Percentiles rank a stretch among this genome's conserved stretches.
Conservation (phyloP, 2,797 vertebrate genomes). For the Peromyscus eremicus region DNA sequence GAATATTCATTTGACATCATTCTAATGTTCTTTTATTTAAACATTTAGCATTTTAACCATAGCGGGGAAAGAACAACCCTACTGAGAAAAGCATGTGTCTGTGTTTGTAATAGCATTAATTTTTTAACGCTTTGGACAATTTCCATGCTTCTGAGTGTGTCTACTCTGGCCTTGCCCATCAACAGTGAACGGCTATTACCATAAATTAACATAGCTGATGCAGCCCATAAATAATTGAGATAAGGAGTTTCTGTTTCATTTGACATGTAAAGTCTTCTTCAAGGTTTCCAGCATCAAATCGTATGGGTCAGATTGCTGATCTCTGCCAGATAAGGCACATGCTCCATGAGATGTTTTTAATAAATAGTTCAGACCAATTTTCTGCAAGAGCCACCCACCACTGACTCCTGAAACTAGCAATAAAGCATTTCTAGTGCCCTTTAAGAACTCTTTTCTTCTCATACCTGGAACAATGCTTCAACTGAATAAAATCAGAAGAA, state of each 20-base stretch:
- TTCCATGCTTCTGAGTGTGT: conserved; percentile 16
- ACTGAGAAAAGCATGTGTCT: conserved; percentile 54
- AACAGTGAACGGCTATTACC: conserved; percentile 35
- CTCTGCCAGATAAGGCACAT: not conserved
- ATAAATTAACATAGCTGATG: conserved; percentile 52
- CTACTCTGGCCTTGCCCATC: not conserved
- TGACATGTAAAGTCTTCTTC: conserved; percentile 31
- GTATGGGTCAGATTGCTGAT: not conserved
- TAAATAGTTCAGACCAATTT: conserved; percentile 42
- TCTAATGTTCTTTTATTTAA: conserved; percentile 60
- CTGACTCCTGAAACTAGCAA: conserved; percentile 14
- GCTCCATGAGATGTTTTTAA: conserved; percentile 19
- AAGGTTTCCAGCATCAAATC: conserved; percentile 61
- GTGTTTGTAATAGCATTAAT: conserved; percentile 5
- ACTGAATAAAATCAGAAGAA: conserved; percentile 48
- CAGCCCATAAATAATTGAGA: conserved; percentile 64
- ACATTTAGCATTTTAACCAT: conserved; percentile 57
- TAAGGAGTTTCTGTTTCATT: conserved; percentile 46
- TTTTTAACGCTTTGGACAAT: conserved; percentile 40
- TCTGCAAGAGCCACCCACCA: conserved; percentile 44
- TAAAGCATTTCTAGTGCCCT: conserved; percentile 29
- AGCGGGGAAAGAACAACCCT: conserved; percentile 56
- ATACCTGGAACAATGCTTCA: not conserved
- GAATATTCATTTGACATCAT: conserved; percentile 2
- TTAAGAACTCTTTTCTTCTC: conserved; percentile 38